Evolutionary conservation across 2,888 invertebrate species (phyloP).

Genomic region (Rosalia funebris): DNA sequence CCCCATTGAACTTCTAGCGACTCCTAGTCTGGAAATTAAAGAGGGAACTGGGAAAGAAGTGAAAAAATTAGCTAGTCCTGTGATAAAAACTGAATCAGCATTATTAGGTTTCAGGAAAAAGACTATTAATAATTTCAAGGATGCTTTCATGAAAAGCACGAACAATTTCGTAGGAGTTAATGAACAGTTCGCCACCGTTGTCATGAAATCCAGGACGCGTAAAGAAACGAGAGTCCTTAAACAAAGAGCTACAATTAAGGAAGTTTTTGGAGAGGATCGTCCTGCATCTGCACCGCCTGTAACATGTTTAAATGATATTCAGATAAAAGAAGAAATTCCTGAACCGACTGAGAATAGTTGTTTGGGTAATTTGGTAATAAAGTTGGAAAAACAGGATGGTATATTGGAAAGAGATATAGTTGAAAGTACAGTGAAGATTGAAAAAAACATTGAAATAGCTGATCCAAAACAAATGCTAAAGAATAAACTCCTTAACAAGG

Average conservation of each 20-base stretch:
- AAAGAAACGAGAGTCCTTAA: constrained; percentile 79
- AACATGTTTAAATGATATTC: constrained; percentile 66
- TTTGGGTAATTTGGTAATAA: constrained; percentile 36
- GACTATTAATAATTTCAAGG: constrained; percentile 74
- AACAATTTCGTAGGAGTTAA: constrained; percentile 68
- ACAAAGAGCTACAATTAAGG: constrained; percentile 81
- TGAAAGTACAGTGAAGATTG: constrained; percentile 20
- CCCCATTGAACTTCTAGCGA: constrained; percentile 70
- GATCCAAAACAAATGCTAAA: constrained; percentile 49
- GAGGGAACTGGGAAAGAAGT: constrained; percentile 64
- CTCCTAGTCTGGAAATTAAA: constrained; percentile 70
- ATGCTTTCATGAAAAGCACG: constrained; percentile 74
- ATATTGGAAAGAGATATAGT: constrained; percentile 56
- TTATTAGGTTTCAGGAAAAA: constrained; percentile 76
- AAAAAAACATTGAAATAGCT: constrained; percentile 32
- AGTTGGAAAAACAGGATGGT: constrained; percentile 33
- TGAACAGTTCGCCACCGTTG: constrained; percentile 75
- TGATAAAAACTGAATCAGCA: constrained; percentile 69
- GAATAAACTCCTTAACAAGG: constrained; percentile 48
- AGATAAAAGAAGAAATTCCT: constrained; percentile 44
- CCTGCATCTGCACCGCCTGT: constrained; percentile 85
- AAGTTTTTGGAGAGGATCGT: constrained; percentile 83
- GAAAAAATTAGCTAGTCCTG: constrained; percentile 50
- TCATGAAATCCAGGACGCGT: constrained; percentile 78
- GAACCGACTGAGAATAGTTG: constrained; percentile 29